Evolutionary conservation across 2,797 vertebrate genomes (phyloP), one percentile per base, ranked within the genome.

Genomic region (Darevskia mixta): DNA sequence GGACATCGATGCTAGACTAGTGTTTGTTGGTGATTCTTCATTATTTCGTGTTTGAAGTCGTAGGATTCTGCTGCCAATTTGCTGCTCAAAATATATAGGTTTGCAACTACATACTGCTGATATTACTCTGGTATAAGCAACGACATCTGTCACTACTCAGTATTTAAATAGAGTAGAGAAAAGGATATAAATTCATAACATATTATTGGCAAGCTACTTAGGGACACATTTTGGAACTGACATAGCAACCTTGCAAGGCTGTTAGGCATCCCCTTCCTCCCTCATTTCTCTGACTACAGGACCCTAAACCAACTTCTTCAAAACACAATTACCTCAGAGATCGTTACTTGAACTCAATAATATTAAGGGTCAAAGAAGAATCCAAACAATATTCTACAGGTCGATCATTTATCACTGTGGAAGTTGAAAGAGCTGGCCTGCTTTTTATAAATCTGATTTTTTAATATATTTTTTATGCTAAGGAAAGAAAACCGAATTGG

Each of bases 331-430:
- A 71, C 4, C 23, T 17, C 67, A 86, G 77, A 78, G 15, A 41
- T 38, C 86, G 25, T 64, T 92, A 83, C 88, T 84, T 93, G 3
- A 1, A 90, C 85, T 6, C 76, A 79, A 80, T 86, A 87, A 75
- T 82, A 79, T 49, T 86, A 88, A 86, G 82, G 83, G 82, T 89
- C 67, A 55, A 88, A 89, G 87, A 93, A 90, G 77, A 90, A 85
- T 8, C 71, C 89, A 88, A 89, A 89, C 25, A 79, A 45, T 43
- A 23, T 93, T 91, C 66, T 86, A 91, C 89, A 89, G 86, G 89
- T 75, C 82, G 89, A 92, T 78, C 11, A 83, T 82, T 64, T 92
- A 75, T 91, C 90, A 80, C n/a, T 76, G 0, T 58, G 67, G 75
- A 88, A 80, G 89, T 38, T 55, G 49, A 76, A 20, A 75, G 6